Base-by-base conservation (phyloP, 1,140 invertebrate genomes). In the Drosophila erecta region DNA sequence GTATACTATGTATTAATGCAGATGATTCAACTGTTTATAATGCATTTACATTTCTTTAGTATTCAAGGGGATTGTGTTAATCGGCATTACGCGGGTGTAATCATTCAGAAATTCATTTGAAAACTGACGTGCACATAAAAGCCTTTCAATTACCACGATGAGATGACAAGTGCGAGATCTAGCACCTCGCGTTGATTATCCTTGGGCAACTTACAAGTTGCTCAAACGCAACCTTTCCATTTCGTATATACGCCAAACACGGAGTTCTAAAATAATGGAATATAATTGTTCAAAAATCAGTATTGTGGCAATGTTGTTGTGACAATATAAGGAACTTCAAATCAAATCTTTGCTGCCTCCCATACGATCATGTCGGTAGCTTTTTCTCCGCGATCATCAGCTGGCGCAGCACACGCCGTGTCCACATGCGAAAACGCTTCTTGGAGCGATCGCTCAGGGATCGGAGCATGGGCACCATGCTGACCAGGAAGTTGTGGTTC, bases 251-350 rank as follows among this genome's bases (percentile, higher is more conserved):
- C 22, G 7, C 44, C 22, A 46, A 46, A 10, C 14, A 27, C 3
- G 8, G 14, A 7, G 12, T 8, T 47, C 12, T 14, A 47, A n/a
- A 47, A 47, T 3, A n/a, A n/a, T 14, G 24, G 6, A n/a, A 10
- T n/a, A 27, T n/a, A 12, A 24, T n/a, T 47, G 27, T 47, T 47
- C n/a, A 24, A 24, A 47, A n/a, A 27, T 27, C 22, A 47, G 44
- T 6, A 24, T 8, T n/a, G 14, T 15, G 22, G 2, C 14, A 27
- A n/a, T n/a, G n/a, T n/a, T n/a, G n/a, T n/a, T n/a, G 44, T 24
- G 0, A 47, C 44, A 43, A 20, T 20, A 2, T 20, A 43, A 3
- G 3, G 15, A 43, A 43, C 27, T 24, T 24, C n/a, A n/a, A n/a
- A n/a, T n/a, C n/a, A n/a, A n/a, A n/a, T n/a, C n/a, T n/a, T n/a